phyloP scores from a whole-genome alignment of 2,113 vertebrate species.

The Alectura lathami region DNA sequence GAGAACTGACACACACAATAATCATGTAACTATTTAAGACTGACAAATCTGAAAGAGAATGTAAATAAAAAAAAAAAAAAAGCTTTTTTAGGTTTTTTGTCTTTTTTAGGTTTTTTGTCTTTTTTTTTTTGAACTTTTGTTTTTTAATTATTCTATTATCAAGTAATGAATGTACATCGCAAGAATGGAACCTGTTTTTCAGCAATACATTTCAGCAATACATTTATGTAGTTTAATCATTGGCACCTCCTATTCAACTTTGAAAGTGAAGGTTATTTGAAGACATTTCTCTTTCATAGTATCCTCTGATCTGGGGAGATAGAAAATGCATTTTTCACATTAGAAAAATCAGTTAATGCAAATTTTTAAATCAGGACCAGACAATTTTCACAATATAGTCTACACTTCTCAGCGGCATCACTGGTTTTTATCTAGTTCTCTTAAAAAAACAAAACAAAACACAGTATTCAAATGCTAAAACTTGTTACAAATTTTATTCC shows the following conservation, averaged over 20 bases:
- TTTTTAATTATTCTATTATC: not conserved
- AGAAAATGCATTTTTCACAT: not conserved
- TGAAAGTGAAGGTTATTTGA: slow-evolving; percentile 19
- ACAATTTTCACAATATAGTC: slow-evolving; percentile 3
- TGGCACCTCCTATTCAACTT: slow-evolving; percentile 46
- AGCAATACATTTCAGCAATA: not conserved
- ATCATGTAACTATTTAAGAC: not conserved
- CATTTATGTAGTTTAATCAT: slow-evolving; percentile 29
- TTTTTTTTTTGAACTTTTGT: no score
- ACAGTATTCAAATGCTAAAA: not conserved
- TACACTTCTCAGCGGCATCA: not conserved
- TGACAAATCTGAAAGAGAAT: not conserved
- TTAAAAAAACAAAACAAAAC: not conserved
- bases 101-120: not conserved
- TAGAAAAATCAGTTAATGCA: not conserved
- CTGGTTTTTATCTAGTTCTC: not conserved
- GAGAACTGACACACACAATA: not conserved
- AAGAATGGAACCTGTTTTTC: not conserved
- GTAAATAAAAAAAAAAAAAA: not conserved
- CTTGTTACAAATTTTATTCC: not conserved
- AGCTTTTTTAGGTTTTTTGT: not conserved
- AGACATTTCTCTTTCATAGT: slow-evolving; percentile 17
- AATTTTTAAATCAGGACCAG: not conserved
- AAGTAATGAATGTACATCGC: not conserved
- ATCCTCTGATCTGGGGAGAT: not conserved